Base-by-base conservation (phyloP, 2,113 vertebrate species). In the Hystrix brachyura region DNA sequence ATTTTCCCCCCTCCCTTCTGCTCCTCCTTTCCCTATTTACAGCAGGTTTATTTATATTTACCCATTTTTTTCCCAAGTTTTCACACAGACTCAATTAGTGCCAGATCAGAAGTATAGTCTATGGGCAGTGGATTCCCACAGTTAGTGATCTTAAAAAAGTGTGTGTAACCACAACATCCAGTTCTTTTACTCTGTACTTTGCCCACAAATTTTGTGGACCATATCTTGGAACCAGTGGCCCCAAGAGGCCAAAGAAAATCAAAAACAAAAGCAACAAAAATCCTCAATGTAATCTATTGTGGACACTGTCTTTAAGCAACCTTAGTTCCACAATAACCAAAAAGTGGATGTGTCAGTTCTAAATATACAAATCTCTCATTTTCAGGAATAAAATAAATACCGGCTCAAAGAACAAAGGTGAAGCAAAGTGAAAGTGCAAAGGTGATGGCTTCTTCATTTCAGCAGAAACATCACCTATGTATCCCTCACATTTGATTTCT, bases 371-470 rank as follows among this genome's bases (percentile, higher is more conserved):
- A 43, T 4, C 23, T 1, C 10, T 94, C 11, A 11, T 69, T 91
- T 96, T 84, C 27, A 80, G 21, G 4, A 95, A 84, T 59, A 84
- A 72, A n/a, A 59, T 62, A 82, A 62, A 27, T 15, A 46, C 7
- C 93, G 29, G 38, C 94, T 64, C n/a, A 85, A 64, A 48, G n/a
- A 81, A 10, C 23, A 72, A 93, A 91, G 85, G 14, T 53, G 53
- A 96, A 74, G 7, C 34, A 86, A 89, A 94, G 83, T 21, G 48
- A 78, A 89, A 92, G 17, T n/a, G 27, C 7, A 71, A 82, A 91
- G 23, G 29, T 32, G 7, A 59, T 29, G 13, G 5, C 72, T 65
- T 46, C 60, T 25, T 25, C 60, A 25, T 21, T 64, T 48, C 51
- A 43, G 53, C 21, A 81, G 69, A 87, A 57, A 34, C 34, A 55